A percentile compares a stretch with the other conserved stretches of the same genome.
Evolutionary conservation across 2,113 vertebrate species (phyloP).

Genomic region (Osmerus eperlanus): DNA sequence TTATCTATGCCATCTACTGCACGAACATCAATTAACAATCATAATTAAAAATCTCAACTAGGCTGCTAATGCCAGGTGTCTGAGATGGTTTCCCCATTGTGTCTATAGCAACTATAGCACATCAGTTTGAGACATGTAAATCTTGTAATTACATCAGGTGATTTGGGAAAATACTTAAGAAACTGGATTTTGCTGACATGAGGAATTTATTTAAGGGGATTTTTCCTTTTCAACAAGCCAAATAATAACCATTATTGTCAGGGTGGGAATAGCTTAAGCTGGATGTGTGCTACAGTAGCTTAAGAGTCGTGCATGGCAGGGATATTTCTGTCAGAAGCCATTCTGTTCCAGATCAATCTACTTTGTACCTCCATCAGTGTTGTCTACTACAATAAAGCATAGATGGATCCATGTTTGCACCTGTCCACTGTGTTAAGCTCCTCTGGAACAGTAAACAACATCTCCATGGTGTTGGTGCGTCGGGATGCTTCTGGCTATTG

Average conservation of each 20-base stretch:
- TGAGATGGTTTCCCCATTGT: too few relatives aligned
- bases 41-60: too few relatives aligned
- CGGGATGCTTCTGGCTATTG: background rate
- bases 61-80: too few relatives aligned
- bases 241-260: background rate
- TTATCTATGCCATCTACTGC: too few relatives aligned
- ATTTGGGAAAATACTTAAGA: slow-evolving; percentile 7
- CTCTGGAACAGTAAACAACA: background rate
- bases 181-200: slow-evolving; percentile 50
- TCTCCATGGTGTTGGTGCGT: background rate
- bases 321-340: slow-evolving; percentile 52
- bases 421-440: background rate
- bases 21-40: too few relatives aligned
- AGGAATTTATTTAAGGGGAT: slow-evolving; percentile 26
- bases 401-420: background rate
- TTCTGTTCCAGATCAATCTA: slow-evolving; percentile 41
- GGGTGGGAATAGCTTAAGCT: slow-evolving; percentile 42
- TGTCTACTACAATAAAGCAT: slow-evolving; percentile 44
- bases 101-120: too few relatives aligned
- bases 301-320: slow-evolving; percentile 39
- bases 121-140: too few relatives aligned
- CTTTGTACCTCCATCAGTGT: slow-evolving; percentile 43
- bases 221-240: slow-evolving; percentile 46
- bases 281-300: slow-evolving; percentile 28
- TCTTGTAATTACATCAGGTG: background rate